Conservation (phyloP, 2,113 vertebrate genomes). For the Bujurquina vittata region DNA sequence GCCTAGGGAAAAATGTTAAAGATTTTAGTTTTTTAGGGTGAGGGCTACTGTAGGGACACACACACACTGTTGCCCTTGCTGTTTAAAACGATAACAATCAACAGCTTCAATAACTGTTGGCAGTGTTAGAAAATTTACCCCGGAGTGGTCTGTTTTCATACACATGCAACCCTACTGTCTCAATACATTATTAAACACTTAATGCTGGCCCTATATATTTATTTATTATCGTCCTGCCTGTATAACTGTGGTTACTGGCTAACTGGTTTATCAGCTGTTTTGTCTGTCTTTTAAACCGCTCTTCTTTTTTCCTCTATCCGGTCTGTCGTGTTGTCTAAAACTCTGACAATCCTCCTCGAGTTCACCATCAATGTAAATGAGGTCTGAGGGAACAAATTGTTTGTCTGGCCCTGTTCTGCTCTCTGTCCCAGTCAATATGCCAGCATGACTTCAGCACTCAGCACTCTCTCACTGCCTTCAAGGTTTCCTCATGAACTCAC, state of each 20-base stretch:
- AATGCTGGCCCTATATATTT: background rate
- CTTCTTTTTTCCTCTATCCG: background rate
- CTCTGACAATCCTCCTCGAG: slow-evolving; percentile 21
- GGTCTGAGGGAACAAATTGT: slow-evolving; percentile 56
- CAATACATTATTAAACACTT: background rate
- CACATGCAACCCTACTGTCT: background rate
- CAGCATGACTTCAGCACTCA: slow-evolving; percentile 34
- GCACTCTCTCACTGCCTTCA: slow-evolving; percentile 21
- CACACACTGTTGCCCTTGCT: background rate
- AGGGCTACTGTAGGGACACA: background rate
- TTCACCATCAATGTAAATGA: slow-evolving; percentile 60
- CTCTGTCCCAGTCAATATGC: slow-evolving; percentile 43
- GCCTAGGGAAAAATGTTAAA: slow-evolving; percentile 51
- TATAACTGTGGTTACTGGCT: background rate
- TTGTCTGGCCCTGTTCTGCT: slow-evolving; percentile 50
- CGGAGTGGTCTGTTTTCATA: background rate
- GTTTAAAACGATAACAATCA: slow-evolving; percentile 19
- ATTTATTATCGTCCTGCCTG: background rate
- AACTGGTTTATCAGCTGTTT: background rate
- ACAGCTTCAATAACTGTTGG: background rate
- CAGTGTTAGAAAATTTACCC: background rate
- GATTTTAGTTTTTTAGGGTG: slow-evolving; percentile 3
- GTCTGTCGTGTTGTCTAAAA: slow-evolving; percentile 20
- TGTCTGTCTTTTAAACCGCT: background rate
- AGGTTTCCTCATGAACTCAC: slow-evolving; percentile 37